A percentile compares a stretch with the other conserved stretches of the same genome.
Conservation (phyloP, 1,140 invertebrate species). For the Polypedilum pembai region DNA sequence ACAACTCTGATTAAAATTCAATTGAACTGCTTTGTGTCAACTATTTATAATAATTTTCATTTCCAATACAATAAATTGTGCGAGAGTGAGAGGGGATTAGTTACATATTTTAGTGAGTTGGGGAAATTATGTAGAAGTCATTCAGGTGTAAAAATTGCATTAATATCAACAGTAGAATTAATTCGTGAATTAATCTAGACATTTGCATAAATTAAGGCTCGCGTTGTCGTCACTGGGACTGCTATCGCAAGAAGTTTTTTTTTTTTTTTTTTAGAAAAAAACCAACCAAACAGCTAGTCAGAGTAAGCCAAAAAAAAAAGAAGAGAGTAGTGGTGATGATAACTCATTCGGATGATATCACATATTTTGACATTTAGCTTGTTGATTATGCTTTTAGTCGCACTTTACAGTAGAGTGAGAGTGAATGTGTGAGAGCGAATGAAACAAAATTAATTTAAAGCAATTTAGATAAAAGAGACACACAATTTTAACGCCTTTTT, state of each 20-base stretch:
- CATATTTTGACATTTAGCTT: constrained; percentile 16
- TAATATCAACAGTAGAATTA: constrained; percentile 13
- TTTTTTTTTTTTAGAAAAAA: no score
- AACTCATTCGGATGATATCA: constrained; percentile 23
- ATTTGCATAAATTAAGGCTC: constrained; percentile 12
- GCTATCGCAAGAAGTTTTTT: not conserved
- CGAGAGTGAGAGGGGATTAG: no score
- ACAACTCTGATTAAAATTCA: no score
- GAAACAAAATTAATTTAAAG: constrained; percentile 25
- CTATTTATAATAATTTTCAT: no score
- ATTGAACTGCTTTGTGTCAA: no score
- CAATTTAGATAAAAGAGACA: constrained; percentile 27
- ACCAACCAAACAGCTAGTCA: no score
- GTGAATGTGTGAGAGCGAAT: not conserved
- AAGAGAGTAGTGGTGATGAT: not conserved
- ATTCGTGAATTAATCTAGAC: constrained; percentile 17
- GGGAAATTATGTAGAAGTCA: not conserved
- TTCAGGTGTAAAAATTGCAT: constrained; percentile 17
- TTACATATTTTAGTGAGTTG: no score
- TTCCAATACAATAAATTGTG: no score
- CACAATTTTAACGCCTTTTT: constrained; percentile 26
- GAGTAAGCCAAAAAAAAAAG: no score
- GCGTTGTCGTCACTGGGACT: not conserved
- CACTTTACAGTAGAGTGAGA: not conserved
- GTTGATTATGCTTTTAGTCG: constrained; percentile 23